A percentile compares a stretch with the other conserved stretches of the same genome.
These are phyloP conservation scores for Pecten maximus DNA, from an alignment of 2,888 invertebrate genomes.

Conservation along the genomic window DNA sequence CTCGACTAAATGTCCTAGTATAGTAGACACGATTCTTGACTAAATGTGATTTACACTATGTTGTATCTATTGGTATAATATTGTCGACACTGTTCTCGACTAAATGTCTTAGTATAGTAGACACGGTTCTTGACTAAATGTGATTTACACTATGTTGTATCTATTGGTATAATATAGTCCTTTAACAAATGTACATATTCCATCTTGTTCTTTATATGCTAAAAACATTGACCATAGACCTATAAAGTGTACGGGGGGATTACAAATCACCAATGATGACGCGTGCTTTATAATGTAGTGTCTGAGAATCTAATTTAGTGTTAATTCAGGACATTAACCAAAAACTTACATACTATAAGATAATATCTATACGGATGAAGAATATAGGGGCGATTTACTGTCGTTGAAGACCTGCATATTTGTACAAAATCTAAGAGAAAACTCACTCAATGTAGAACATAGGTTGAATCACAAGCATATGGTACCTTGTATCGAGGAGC, in stretches of 20 bases:
- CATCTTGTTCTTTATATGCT: not conserved
- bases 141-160: too few species aligned
- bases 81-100: too few species aligned
- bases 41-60: too few species aligned
- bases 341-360: not conserved
- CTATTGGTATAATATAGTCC: not conserved
- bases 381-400: not conserved
- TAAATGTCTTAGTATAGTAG: too few species aligned
- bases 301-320: not conserved
- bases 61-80: too few species aligned
- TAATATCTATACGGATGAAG: not conserved
- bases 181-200: not conserved
- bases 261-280: not conserved
- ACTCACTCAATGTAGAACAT: too few species aligned
- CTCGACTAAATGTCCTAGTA: too few species aligned
- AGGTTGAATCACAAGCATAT: too few species aligned
- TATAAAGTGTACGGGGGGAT: not conserved
- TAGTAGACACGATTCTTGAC: too few species aligned
- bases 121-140: too few species aligned
- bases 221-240: not conserved
- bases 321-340: not conserved
- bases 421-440: too few species aligned
- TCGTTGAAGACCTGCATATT: not conserved
- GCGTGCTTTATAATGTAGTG: not conserved
- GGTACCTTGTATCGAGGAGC: too few species aligned